These are phyloP conservation scores for Notodromas monacha DNA, from an alignment of 2,888 invertebrate species.

Conservation along the genomic window DNA sequence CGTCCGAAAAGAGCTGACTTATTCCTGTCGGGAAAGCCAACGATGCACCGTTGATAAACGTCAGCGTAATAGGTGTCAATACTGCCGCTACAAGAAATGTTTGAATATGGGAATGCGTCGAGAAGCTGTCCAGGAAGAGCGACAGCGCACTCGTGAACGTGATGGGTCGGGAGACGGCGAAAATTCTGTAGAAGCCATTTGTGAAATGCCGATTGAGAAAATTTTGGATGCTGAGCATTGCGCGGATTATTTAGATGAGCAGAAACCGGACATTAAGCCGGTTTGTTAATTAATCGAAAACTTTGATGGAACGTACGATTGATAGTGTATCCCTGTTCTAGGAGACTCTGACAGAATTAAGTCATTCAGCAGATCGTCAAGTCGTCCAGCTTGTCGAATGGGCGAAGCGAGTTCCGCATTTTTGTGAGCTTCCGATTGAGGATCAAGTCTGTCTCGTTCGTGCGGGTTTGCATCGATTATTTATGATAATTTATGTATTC, in stretches of 20 bases:
- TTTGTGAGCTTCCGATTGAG: constrained; percentile 54
- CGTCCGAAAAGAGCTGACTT: constrained; percentile 78
- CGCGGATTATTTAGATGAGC: too few species aligned
- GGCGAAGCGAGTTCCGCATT: constrained; percentile 88
- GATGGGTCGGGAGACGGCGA: too few species aligned
- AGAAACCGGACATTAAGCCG: too few species aligned
- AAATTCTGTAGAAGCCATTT: constrained; percentile 38
- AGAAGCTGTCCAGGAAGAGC: constrained; percentile 69
- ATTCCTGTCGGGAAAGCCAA: constrained; percentile 78
- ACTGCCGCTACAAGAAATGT: constrained; percentile 92
- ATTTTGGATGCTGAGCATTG: constrained; percentile 64
- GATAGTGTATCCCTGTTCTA: too few species aligned
- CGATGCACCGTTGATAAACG: constrained; percentile 86
- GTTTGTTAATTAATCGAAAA: too few species aligned
- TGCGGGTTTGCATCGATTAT: too few species aligned
- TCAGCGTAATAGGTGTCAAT: constrained; percentile 85
- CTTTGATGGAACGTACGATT: too few species aligned
- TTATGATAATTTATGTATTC: too few species aligned
- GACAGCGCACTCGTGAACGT: constrained; percentile 46
- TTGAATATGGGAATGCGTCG: constrained; percentile 85
- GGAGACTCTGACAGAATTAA: constrained; percentile 22
- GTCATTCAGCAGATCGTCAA: constrained; percentile 64
- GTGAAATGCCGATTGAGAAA: constrained; percentile 70
- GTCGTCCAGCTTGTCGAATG: constrained; percentile 79
- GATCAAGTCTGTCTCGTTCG: constrained; percentile 63